A percentile compares a stretch with the other conserved stretches of the same genome.
Conservation (phyloP, 1,140 invertebrate genomes). For the Bombus fervidus region DNA sequence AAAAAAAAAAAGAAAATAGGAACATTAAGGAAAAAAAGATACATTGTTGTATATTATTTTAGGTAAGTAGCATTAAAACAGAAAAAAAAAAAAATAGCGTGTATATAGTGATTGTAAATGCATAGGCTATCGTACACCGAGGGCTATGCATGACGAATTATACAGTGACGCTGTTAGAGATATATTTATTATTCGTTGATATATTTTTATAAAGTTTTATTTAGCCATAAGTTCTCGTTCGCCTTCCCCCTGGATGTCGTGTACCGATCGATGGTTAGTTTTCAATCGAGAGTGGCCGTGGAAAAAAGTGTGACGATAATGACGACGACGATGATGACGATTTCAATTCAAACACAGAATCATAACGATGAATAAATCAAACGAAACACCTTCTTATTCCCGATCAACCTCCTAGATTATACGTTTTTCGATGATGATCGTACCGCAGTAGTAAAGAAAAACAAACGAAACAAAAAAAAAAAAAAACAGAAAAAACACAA, state of each 20-base stretch:
- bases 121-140: slow-evolving; percentile 67
- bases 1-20: background rate
- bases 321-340: background rate
- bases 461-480: too few relatives aligned
- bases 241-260: slow-evolving; percentile 55
- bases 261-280: slow-evolving; percentile 52
- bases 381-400: slow-evolving; percentile 2
- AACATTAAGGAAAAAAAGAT: slow-evolving; percentile 36
- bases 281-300: slow-evolving; percentile 12
- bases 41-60: slow-evolving; percentile 76
- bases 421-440: background rate
- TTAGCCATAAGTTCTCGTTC: slow-evolving; percentile 77
- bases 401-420: slow-evolving; percentile 42
- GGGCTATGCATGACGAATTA: slow-evolving; percentile 72
- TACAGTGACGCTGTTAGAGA: slow-evolving; percentile 78
- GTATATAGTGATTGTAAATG: slow-evolving; percentile 79
- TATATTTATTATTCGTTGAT: slow-evolving; percentile 81
- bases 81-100: slow-evolving; percentile 65
- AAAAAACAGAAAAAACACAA: background rate
- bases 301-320: slow-evolving; percentile 11
- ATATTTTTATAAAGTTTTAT: slow-evolving; percentile 82
- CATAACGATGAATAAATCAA: slow-evolving; percentile 45
- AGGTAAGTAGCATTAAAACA: slow-evolving; percentile 70
- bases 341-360: slow-evolving; percentile 32
- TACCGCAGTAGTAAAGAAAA: background rate